Evolutionary conservation across 2,113 vertebrate genomes (phyloP), one percentile per base, ranked within the genome.

Genomic region (Equus przewalskii): DNA sequence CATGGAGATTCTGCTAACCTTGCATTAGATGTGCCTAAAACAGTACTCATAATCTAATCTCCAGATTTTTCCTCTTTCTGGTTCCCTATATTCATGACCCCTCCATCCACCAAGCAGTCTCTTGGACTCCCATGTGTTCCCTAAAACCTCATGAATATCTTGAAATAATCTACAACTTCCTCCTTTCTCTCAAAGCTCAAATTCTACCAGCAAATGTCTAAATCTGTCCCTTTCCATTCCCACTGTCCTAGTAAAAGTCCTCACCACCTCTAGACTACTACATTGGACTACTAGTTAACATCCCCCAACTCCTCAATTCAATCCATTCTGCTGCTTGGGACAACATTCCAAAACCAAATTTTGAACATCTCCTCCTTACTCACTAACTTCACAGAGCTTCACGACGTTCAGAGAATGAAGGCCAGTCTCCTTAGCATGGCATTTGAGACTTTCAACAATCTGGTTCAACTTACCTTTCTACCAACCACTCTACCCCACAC

Each of bases 71-170:
- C 70, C 75, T 80, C n/a, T 86, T 62, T 41, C 54, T 65, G 33
- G 26, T 83, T 58, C 72, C 67, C 62, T 69, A 26, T 44, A 67
- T 76, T 75, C 15, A 80, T 15, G n/a, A 21, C 2, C 30, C 82
- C 15, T 46, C 33, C 15, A 79, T 18, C n/a, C 22, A 56, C 28
- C 18, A 79, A 49, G 16, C 33, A 91, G 51, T 81, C 41, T 91
- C 49, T 69, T 58, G 49, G 46, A 56, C 33, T 90, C 33, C 49
- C 16, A 62, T 19, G 33, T 56, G 49, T 73, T 76, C 33, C 46
- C 62, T 87, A 91, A 94, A 94, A 75, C 19, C 8, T 91, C 51
- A 91, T n/a, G 82, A 94, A 94, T 91, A 69, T 82, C 58, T 69
- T 87, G 73, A 65, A 64, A 46, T 70, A 75, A 91, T 36, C 49